These are phyloP conservation scores for Gymnarchus niloticus DNA, from an alignment of 2,113 vertebrate genomes.

Conservation along the genomic window DNA sequence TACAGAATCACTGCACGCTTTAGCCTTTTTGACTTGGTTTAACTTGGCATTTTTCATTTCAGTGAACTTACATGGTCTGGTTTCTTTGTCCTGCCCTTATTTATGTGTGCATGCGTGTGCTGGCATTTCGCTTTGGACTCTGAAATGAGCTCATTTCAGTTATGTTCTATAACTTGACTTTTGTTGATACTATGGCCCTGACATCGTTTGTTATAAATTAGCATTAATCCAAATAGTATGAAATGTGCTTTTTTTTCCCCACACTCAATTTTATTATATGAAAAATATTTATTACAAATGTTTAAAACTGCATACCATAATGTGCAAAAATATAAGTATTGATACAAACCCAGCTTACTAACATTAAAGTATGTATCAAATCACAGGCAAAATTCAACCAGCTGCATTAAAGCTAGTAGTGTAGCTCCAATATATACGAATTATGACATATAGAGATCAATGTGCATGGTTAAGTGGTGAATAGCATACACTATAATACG, in stretches of 20 bases:
- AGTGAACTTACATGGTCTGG: neutral
- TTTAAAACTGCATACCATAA: neutral
- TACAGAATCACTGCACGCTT: conserved; percentile 5
- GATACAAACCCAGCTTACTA: neutral
- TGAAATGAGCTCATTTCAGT: neutral
- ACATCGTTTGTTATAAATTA: neutral
- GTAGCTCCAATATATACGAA: neutral
- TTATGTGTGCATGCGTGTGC: neutral
- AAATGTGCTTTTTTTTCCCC: neutral
- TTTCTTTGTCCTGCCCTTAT: neutral
- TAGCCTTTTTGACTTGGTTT: conserved; percentile 4
- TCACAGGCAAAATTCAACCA: neutral
- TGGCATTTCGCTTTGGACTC: neutral
- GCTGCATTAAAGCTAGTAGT: neutral
- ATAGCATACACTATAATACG: neutral
- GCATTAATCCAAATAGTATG: neutral
- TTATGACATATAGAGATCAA: neutral
- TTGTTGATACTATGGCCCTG: neutral
- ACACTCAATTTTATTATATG: neutral
- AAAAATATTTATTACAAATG: neutral
- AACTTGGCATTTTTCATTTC: neutral
- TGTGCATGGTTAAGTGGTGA: neutral
- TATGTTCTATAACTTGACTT: neutral
- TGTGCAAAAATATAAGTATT: neutral
- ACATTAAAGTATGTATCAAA: neutral